phyloP scores from a whole-genome alignment of 2,888 invertebrate species.

The Thereva unica region DNA sequence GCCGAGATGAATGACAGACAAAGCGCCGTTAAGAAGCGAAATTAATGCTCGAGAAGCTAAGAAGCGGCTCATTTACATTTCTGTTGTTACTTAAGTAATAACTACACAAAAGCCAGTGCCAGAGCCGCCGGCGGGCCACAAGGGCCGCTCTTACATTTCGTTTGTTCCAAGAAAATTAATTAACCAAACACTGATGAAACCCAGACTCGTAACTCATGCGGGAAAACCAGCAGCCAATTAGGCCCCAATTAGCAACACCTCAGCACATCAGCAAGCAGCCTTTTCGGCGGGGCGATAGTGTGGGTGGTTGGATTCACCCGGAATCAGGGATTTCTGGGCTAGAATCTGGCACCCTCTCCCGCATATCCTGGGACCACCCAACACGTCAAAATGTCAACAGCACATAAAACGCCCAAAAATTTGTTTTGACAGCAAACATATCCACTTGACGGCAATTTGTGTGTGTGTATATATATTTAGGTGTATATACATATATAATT shows the following conservation, averaged over 20 bases:
- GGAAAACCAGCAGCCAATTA: slow-evolving; percentile 11
- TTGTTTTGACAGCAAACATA: slow-evolving; percentile 34
- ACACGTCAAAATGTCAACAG: slow-evolving; percentile 29
- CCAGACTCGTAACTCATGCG: neutral
- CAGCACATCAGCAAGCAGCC: slow-evolving; percentile 16
- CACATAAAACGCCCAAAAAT: slow-evolving; percentile 31
- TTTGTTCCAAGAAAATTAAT: slow-evolving; percentile 24
- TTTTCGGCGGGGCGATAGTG: neutral
- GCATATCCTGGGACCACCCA: slow-evolving; percentile 19
- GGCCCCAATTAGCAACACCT: slow-evolving; percentile 32
- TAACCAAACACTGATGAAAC: slow-evolving; percentile 4
- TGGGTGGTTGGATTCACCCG: neutral
- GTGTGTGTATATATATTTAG: neutral
- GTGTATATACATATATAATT: too few relatives aligned
- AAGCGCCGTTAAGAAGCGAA: slow-evolving; percentile 18
- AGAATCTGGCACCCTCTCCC: neutral
- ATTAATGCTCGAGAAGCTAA: slow-evolving; percentile 26
- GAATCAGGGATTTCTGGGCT: neutral
- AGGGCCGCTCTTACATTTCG: slow-evolving; percentile 16
- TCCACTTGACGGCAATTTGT: slow-evolving; percentile 34
- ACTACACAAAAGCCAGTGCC: too few relatives aligned
- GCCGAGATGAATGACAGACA: slow-evolving; percentile 1
- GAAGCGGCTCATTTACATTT: slow-evolving; percentile 25
- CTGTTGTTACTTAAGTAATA: neutral
- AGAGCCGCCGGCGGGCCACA: slow-evolving; percentile 8